Evolutionary conservation across 2,888 invertebrate species (phyloP).

Genomic region (Mimachlamys varia): DNA sequence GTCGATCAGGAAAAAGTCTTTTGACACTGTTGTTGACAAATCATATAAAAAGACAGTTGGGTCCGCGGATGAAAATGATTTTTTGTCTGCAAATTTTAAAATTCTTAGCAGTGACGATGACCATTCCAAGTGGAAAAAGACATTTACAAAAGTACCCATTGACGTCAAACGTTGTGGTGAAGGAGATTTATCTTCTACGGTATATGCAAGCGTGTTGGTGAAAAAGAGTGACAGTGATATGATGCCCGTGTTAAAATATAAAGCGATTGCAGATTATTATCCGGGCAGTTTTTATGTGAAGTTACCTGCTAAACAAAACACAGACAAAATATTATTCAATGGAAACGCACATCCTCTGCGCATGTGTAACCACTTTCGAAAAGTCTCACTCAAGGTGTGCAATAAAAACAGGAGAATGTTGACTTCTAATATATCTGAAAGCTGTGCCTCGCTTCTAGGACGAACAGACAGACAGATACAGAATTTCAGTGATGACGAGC

Average conservation of each 20-base stretch:
- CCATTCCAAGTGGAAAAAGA: background rate
- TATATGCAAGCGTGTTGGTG: constrained; percentile 34
- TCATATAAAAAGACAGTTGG: background rate
- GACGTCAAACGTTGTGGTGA: constrained; percentile 43
- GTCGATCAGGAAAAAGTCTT: background rate
- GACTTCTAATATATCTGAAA: constrained; percentile 13
- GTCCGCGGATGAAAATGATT: background rate
- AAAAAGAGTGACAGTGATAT: background rate
- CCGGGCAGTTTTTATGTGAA: constrained; percentile 38
- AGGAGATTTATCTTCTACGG: constrained; percentile 38
- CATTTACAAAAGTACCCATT: constrained; percentile 42
- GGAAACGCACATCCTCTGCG: background rate
- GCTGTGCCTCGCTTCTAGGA: background rate
- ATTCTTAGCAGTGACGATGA: background rate
- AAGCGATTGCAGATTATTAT: background rate
- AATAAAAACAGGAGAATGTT: background rate
- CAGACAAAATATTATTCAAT: background rate
- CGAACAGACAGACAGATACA: background rate
- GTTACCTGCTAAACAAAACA: constrained; percentile 10
- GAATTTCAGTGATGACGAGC: background rate
- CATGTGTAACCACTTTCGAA: constrained; percentile 1
- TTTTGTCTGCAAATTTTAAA: background rate
- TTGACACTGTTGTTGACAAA: background rate
- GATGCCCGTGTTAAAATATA: constrained; percentile 13
- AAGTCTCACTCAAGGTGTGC: background rate